Evolutionary conservation across 1,140 invertebrate genomes (phyloP).

Genomic region (Bathynomus jamesi): DNA sequence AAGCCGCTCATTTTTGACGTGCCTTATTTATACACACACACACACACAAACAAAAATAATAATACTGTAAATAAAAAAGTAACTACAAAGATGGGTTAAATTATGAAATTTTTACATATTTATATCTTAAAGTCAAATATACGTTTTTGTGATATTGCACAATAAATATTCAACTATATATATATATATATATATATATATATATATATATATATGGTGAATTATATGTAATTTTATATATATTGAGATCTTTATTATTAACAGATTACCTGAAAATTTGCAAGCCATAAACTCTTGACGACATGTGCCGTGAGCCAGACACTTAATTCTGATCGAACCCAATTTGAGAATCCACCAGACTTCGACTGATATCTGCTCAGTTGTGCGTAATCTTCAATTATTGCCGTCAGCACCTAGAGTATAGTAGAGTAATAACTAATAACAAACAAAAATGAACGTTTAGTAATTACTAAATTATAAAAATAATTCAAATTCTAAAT

Average conservation of each 20-base stretch:
- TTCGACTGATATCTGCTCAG: slow-evolving; percentile 44
- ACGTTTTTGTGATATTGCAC: background rate
- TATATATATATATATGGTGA: background rate
- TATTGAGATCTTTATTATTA: background rate
- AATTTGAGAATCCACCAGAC: slow-evolving; percentile 46
- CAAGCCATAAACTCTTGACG: slow-evolving; percentile 43
- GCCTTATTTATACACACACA: no score
- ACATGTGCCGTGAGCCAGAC: slow-evolving; percentile 50
- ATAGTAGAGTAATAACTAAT: background rate
- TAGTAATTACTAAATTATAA: no score
- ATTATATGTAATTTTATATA: background rate
- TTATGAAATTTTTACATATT: no score
- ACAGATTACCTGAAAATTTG: slow-evolving; percentile 42
- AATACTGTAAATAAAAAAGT: no score
- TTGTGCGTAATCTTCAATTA: slow-evolving; percentile 45
- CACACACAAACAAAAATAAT: no score
- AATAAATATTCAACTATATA: background rate
- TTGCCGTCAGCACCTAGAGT: slow-evolving; percentile 43
- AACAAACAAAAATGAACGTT: background rate
- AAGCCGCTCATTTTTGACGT: no score
- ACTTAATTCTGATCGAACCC: slow-evolving; percentile 44
- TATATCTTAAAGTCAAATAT: no score
- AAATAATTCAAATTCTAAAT: no score
- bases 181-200: background rate
- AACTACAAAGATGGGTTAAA: no score